Evolutionary conservation across 1,140 invertebrate species (phyloP).

Genomic region (Babylonia areolata): DNA sequence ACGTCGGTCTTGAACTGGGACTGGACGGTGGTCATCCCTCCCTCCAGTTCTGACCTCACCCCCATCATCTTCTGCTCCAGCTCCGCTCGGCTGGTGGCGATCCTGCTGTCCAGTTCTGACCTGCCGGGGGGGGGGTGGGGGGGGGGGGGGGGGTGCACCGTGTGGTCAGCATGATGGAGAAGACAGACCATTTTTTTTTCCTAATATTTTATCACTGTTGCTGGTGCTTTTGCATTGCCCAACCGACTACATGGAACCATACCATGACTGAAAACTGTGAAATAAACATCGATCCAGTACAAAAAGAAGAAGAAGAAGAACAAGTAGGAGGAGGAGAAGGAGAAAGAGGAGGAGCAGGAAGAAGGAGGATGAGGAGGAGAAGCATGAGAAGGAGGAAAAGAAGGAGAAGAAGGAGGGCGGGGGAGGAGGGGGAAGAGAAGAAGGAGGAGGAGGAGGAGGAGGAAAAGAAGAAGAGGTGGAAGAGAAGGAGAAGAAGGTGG

Average conservation of each 20-base stretch:
- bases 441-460: background rate
- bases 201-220: too few species aligned
- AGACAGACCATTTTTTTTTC: background rate
- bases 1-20: conserved; percentile 31
- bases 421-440: background rate
- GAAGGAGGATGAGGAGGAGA: background rate
- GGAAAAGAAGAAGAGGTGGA: background rate
- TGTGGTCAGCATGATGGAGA: background rate
- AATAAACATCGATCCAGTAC: background rate
- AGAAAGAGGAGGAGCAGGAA: background rate
- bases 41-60: conserved; percentile 33
- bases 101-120: conserved; percentile 20
- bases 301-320: background rate
- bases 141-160: background rate
- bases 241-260: background rate
- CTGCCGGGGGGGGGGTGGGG: background rate
- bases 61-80: conserved; percentile 35
- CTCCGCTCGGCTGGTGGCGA: conserved; percentile 16
- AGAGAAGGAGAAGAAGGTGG: too few species aligned
- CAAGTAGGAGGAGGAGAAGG: background rate
- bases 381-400: background rate
- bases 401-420: background rate
- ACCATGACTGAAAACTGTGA: too few species aligned
- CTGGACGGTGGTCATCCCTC: background rate
- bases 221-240: background rate